Conservation (phyloP, 1,140 invertebrate genomes). For the Palaemon carinicauda region DNA sequence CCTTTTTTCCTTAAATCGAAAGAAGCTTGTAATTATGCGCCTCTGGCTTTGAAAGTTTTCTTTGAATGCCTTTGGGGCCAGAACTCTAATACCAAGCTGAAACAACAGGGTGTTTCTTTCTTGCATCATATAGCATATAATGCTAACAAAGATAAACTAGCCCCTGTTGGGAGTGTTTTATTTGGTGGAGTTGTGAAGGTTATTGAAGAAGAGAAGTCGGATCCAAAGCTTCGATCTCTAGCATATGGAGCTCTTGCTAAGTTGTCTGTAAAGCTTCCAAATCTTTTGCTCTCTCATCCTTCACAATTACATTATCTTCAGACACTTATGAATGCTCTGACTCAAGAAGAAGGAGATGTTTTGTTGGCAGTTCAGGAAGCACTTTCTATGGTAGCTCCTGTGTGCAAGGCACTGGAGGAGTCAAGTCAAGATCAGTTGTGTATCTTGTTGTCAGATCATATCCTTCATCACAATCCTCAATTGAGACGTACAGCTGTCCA, state of each 20-base stretch:
- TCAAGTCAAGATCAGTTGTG: conserved; percentile 67
- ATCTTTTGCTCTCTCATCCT: conserved; percentile 63
- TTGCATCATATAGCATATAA: conserved; percentile 74
- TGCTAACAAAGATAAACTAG: conserved; percentile 52
- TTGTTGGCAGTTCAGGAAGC: conserved; percentile 72
- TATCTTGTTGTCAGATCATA: conserved; percentile 71
- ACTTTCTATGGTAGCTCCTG: conserved; percentile 74
- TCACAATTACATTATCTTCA: conserved; percentile 71
- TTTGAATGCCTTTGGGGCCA: conserved; percentile 87
- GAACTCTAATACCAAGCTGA: conserved; percentile 83
- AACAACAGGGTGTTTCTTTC: conserved; percentile 82
- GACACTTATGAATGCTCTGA: conserved; percentile 74
- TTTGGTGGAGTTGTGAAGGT: conserved; percentile 59
- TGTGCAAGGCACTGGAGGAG: conserved; percentile 70
- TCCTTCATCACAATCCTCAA: conserved; percentile 75
- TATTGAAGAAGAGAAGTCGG: conserved; percentile 62
- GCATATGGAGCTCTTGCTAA: conserved; percentile 81
- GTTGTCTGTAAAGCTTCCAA: conserved; percentile 75
- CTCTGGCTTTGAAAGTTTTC: conserved; percentile 80
- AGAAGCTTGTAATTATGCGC: conserved; percentile 78
- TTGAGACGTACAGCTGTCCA: conserved; percentile 83
- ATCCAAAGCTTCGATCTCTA: conserved; percentile 72
- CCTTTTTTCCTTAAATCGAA: conserved; percentile 83
- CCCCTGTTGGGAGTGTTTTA: conserved; percentile 58
- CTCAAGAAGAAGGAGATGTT: conserved; percentile 67